Percentiles rank a stretch among this genome's conserved stretches.
phyloP scores from a whole-genome alignment of 2,113 vertebrate species.

The Crotalus horridus region DNA sequence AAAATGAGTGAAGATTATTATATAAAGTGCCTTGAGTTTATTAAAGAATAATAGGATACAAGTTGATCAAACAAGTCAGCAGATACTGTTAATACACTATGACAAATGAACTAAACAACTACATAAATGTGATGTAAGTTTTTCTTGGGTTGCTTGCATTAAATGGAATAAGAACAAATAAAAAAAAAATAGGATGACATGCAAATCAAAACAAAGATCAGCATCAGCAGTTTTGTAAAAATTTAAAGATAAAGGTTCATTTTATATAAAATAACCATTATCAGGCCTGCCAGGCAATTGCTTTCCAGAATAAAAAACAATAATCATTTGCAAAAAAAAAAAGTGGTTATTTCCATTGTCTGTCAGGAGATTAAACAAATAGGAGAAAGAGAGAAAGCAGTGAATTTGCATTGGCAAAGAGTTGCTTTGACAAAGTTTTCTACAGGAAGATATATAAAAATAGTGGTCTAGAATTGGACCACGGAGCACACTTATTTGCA shows the following conservation, averaged over 20 bases:
- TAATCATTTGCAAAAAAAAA: neutral
- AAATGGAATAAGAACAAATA: neutral
- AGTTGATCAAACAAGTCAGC: neutral
- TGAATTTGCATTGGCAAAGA: neutral
- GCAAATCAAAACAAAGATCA: neutral
- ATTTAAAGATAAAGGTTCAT: neutral
- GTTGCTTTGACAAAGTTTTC: neutral
- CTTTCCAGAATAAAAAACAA: neutral
- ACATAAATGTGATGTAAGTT: neutral
- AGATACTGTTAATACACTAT: neutral
- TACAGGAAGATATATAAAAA: neutral
- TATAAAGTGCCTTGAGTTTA: neutral
- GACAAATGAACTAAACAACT: neutral
- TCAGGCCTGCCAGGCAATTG: neutral
- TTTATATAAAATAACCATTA: neutral
- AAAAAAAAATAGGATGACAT: neutral
- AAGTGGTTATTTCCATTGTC: neutral
- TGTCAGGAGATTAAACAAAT: neutral
- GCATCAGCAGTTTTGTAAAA: neutral
- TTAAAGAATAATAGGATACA: neutral
- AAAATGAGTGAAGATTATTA: neutral
- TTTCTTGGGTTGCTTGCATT: neutral
- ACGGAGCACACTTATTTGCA: neutral
- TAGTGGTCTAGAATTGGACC: neutral
- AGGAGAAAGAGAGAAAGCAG: neutral